These are phyloP conservation scores for Piezodorus guildinii DNA, from an alignment of 1,140 invertebrate genomes.

Conservation along the genomic window DNA sequence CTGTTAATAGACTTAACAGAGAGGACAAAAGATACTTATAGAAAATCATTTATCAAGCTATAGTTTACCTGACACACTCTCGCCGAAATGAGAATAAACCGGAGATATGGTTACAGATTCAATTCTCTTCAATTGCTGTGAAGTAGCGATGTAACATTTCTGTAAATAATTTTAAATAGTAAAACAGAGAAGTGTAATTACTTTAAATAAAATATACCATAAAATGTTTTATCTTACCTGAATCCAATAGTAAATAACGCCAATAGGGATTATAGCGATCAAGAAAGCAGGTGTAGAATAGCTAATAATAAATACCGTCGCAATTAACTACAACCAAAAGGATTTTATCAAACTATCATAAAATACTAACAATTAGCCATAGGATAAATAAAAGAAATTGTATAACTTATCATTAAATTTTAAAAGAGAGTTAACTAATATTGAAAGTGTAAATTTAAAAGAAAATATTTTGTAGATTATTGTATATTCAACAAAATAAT, in stretches of 20 bases:
- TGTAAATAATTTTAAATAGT: constrained; percentile 29
- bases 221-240: constrained; percentile 36
- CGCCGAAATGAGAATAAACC: constrained; percentile 56
- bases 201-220: background rate
- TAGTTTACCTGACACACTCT: constrained; percentile 38
- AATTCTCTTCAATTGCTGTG: constrained; percentile 50
- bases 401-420: no score
- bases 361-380: no score
- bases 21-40: no score
- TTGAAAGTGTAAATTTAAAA: no score
- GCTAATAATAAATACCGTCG: constrained; percentile 40
- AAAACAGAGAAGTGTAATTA: background rate
- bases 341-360: no score
- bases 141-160: constrained; percentile 49
- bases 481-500: no score
- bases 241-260: constrained; percentile 41
- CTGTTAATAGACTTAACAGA: no score
- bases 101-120: constrained; percentile 53
- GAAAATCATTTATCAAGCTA: no score
- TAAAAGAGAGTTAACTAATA: no score
- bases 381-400: no score
- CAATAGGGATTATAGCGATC: constrained; percentile 39
- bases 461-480: no score
- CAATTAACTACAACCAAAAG: constrained; percentile 32
- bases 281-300: constrained; percentile 44